Evolutionary conservation across 2,888 invertebrate genomes (phyloP).

Genomic region (Disparrhopalites patrizii): DNA sequence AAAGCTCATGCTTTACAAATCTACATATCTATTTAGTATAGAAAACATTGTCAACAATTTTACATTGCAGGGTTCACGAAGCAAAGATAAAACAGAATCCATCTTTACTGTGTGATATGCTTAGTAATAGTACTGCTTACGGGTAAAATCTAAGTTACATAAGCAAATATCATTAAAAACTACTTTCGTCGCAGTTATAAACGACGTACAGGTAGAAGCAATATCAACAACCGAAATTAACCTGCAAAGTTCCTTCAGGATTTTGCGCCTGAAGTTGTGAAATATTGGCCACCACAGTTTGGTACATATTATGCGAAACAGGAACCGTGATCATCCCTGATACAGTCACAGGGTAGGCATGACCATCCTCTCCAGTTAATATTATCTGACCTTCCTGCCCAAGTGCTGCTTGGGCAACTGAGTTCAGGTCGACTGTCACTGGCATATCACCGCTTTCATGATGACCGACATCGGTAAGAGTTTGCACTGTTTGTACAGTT

Average conservation of each 20-base stretch:
- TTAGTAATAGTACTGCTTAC: no score
- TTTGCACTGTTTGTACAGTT: slow-evolving; percentile 59
- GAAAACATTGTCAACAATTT: no score
- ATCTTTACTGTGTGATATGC: no score
- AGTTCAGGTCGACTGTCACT: slow-evolving; percentile 81
- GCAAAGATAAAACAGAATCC: no score
- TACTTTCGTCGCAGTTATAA: no score
- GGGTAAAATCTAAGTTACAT: no score
- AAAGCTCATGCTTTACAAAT: no score
- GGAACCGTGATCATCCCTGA: slow-evolving; percentile 94
- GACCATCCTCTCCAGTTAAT: slow-evolving; percentile 90
- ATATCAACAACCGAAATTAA: slow-evolving; percentile 6
- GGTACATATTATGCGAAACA: slow-evolving; percentile 91
- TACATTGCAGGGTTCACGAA: no score
- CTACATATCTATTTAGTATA: no score
- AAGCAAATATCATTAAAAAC: no score
- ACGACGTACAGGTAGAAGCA: background rate
- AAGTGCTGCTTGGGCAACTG: slow-evolving; percentile 83
- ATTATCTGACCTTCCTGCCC: slow-evolving; percentile 92
- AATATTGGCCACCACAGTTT: slow-evolving; percentile 89
- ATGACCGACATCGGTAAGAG: slow-evolving; percentile 57
- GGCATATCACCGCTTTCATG: slow-evolving; percentile 58
- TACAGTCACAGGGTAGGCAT: slow-evolving; percentile 77
- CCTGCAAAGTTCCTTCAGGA: slow-evolving; percentile 44
- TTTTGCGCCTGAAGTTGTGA: slow-evolving; percentile 63